Conservation (phyloP, 2,888 invertebrate genomes). For the Clanis bilineata region DNA sequence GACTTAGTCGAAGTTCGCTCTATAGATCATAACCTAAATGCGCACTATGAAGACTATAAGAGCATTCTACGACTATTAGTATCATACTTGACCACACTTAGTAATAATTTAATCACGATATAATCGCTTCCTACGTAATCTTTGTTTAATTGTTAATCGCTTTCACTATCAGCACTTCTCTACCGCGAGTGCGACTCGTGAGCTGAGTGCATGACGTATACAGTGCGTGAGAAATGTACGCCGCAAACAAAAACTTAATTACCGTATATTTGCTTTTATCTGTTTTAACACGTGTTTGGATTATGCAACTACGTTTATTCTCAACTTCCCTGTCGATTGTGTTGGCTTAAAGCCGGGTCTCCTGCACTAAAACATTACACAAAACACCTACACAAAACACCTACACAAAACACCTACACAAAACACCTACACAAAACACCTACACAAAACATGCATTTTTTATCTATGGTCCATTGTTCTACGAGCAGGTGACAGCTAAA, state of each 20-base stretch:
- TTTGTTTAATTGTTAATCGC: constrained; percentile 30
- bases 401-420: too few relatives aligned
- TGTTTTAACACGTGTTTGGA: not conserved
- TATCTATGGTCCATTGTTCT: too few relatives aligned
- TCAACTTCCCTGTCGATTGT: not conserved
- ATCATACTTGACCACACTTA: not conserved
- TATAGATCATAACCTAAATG: too few relatives aligned
- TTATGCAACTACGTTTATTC: not conserved
- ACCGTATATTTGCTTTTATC: constrained; percentile 15
- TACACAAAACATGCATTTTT: too few relatives aligned
- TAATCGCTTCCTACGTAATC: constrained; percentile 39
- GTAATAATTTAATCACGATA: constrained; percentile 32
- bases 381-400: too few relatives aligned
- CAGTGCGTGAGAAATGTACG: constrained; percentile 1
- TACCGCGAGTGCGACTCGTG: constrained; percentile 29
- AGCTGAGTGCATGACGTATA: too few relatives aligned
- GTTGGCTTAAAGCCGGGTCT: too few relatives aligned
- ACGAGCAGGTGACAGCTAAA: too few relatives aligned
- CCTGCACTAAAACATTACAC: too few relatives aligned
- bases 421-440: too few relatives aligned
- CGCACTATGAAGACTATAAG: too few relatives aligned
- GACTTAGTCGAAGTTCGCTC: too few relatives aligned
- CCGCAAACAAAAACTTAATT: not conserved
- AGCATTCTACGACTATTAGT: not conserved
- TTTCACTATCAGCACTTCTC: constrained; percentile 58